A percentile compares a stretch with the other conserved stretches of the same genome.
phyloP scores from a whole-genome alignment of 2,113 vertebrate species.

The Machaerirhynchus nigripectus region DNA sequence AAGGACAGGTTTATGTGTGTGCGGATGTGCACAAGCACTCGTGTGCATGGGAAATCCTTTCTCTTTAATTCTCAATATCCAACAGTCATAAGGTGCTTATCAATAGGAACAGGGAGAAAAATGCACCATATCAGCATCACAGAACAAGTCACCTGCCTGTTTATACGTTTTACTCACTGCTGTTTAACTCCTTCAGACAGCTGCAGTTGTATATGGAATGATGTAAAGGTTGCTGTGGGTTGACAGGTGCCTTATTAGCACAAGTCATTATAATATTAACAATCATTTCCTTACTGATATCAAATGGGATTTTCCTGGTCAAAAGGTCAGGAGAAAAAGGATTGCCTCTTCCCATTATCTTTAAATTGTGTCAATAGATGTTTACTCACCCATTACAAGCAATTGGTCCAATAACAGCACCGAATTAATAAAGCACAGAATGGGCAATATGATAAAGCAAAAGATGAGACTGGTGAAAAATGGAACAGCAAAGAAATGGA shows the following conservation, averaged over 20 bases:
- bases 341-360: not conserved
- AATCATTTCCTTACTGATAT: not conserved
- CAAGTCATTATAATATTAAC: not conserved
- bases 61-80: not conserved
- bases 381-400: not conserved
- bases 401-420: not conserved
- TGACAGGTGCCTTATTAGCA: not conserved
- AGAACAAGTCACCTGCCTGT: not conserved
- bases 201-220: not conserved
- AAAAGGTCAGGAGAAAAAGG: not conserved
- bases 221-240: not conserved
- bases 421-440: not conserved
- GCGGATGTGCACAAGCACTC: rapidly evolving
- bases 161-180: not conserved
- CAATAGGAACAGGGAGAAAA: not conserved
- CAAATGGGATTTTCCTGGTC: not conserved
- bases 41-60: not conserved
- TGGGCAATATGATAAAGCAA: not conserved
- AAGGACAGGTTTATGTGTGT: not conserved
- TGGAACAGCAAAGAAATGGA: not conserved
- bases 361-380: not conserved
- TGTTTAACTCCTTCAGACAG: not conserved
- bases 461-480: not conserved
- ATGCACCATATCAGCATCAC: not conserved
- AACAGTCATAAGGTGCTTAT: not conserved